Evolutionary conservation across 2,888 invertebrate genomes (phyloP).

Genomic region (Brachycybe producta): DNA sequence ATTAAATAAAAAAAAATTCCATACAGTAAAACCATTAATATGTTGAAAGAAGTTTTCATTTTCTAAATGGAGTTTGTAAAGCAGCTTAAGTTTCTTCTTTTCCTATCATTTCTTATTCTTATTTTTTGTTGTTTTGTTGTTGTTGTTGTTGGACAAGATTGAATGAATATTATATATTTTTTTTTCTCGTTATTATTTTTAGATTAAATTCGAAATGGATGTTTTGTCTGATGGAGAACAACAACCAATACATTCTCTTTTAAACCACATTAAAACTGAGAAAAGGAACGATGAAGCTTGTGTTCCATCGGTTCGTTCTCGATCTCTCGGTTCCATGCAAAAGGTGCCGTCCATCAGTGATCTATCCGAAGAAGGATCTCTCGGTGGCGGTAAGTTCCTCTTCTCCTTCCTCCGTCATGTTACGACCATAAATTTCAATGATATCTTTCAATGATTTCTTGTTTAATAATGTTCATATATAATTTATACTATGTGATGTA

Average conservation of each 20-base stretch:
- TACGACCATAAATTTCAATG: no score
- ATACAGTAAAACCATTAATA: not conserved
- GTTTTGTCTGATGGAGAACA: constrained; percentile 10
- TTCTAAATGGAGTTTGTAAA: constrained; percentile 9
- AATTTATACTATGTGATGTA: no score
- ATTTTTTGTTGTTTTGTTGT: not conserved
- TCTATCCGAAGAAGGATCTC: constrained; percentile 74
- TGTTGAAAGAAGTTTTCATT: not conserved
- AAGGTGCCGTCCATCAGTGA: constrained; percentile 84
- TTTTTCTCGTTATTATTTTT: not conserved
- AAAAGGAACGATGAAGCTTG: constrained; percentile 36
- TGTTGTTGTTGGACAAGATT: not conserved
- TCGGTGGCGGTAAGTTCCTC: constrained; percentile 45
- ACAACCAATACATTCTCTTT: not conserved
- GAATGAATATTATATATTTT: not conserved
- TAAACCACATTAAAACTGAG: constrained; percentile 18
- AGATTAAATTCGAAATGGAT: constrained; percentile 20
- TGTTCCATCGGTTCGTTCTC: constrained; percentile 30
- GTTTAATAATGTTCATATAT: no score
- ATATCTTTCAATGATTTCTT: no score
- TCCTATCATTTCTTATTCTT: not conserved
- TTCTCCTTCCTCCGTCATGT: no score
- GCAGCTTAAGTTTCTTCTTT: not conserved
- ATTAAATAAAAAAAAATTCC: no score
- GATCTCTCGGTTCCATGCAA: constrained; percentile 54